These are phyloP conservation scores for Phaedon cochleariae DNA, from an alignment of 2,888 invertebrate genomes.

Conservation along the genomic window DNA sequence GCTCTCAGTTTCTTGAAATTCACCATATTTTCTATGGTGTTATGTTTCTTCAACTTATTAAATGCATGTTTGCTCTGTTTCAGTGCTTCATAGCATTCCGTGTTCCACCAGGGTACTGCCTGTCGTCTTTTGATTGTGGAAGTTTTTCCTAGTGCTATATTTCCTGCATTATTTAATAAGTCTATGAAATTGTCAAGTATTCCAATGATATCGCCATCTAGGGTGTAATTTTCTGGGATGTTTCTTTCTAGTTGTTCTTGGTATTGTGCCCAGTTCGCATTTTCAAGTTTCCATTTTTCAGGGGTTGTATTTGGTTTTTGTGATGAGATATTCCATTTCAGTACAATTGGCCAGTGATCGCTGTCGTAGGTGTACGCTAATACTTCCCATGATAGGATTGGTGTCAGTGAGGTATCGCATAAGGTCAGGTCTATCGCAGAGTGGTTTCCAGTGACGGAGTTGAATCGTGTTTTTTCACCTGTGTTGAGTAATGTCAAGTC, in stretches of 20 bases:
- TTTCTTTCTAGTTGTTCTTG: too few relatives aligned
- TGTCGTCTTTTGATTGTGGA: background rate
- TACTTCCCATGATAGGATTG: background rate
- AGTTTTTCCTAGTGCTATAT: background rate
- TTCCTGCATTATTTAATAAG: background rate
- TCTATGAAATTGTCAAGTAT: background rate
- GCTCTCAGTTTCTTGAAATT: conserved; percentile 11
- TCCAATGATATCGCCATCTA: background rate
- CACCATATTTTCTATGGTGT: conserved; percentile 1
- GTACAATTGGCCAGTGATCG: background rate
- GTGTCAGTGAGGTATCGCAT: background rate
- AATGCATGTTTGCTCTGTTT: conserved; percentile 5
- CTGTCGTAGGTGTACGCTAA: background rate
- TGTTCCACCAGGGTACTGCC: conserved; percentile 19
- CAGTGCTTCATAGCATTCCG: background rate
- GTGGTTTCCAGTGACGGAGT: background rate
- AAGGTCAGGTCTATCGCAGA: background rate
- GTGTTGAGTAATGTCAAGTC: background rate
- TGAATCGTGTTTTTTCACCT: background rate
- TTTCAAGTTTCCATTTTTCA: background rate
- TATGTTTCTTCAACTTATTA: conserved; percentile 7
- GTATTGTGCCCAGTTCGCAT: background rate
- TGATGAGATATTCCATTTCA: too few relatives aligned
- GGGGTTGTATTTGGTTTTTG: too few relatives aligned
- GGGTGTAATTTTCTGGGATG: too few relatives aligned